Evolutionary conservation across 2,797 vertebrate genomes (phyloP).

Genomic region (Antennarius maculatus): DNA sequence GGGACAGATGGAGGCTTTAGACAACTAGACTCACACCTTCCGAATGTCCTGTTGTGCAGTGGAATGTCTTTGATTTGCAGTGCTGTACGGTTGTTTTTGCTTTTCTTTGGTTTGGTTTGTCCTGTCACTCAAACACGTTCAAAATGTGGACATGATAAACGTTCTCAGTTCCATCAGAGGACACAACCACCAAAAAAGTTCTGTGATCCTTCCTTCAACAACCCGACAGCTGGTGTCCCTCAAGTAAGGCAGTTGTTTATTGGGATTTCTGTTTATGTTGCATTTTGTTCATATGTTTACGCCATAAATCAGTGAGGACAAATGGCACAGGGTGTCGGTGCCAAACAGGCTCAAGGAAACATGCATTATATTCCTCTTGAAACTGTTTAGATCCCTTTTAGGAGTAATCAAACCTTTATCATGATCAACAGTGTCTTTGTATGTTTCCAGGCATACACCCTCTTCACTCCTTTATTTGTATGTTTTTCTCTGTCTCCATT

Average conservation of each 20-base stretch:
- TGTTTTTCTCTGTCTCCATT: background rate
- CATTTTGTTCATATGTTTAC: background rate
- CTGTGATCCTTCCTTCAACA: constrained; percentile 51
- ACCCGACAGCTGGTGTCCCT: constrained; percentile 32
- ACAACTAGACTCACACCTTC: constrained; percentile 14
- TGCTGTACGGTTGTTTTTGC: constrained; percentile 50
- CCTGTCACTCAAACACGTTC: constrained; percentile 1
- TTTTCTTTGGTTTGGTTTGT: constrained; percentile 52
- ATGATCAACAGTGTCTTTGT: background rate
- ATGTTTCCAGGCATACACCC: background rate
- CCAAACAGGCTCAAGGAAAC: background rate
- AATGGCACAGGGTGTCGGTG: background rate
- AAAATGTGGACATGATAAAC: background rate
- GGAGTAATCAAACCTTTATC: background rate
- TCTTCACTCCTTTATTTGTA: background rate
- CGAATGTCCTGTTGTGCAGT: constrained; percentile 41
- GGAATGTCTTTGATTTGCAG: constrained; percentile 29
- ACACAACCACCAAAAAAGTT: constrained; percentile 26
- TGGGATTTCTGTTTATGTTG: background rate
- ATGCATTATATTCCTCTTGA: background rate
- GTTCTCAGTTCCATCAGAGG: no score
- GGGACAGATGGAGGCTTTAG: background rate
- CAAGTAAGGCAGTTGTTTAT: constrained; percentile 40
- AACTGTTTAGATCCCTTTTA: no score
- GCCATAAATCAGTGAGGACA: background rate